Percentiles rank a stretch among this genome's conserved stretches.
These are phyloP conservation scores for Dromius quadrimaculatus DNA, from an alignment of 2,888 invertebrate species.

Conservation along the genomic window DNA sequence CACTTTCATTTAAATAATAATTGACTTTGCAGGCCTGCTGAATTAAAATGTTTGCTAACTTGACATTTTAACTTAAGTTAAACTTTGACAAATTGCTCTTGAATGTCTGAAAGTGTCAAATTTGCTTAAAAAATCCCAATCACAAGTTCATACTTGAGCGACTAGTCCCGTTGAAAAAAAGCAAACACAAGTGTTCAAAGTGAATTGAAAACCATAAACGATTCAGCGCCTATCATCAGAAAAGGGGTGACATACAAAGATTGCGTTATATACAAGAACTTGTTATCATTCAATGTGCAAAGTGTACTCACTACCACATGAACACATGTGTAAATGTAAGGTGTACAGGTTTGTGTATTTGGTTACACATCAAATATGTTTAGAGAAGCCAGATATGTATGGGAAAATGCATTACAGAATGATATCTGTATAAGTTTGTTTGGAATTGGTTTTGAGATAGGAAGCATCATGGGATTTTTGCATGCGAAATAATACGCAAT, in stretches of 20 bases:
- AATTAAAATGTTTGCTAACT: no score
- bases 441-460: no score
- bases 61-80: no score
- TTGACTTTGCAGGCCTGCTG: no score
- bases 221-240: slow-evolving; percentile 2
- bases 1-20: no score
- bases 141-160: background rate
- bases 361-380: background rate
- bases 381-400: background rate
- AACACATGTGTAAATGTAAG: background rate
- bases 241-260: slow-evolving; percentile 26
- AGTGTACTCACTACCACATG: slow-evolving; percentile 35
- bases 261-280: slow-evolving; percentile 37
- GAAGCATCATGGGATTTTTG: no score
- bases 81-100: no score
- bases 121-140: no score
- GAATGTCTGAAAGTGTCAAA: no score
- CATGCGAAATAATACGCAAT: no score
- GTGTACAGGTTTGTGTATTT: slow-evolving; percentile 8
- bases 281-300: slow-evolving; percentile 41
- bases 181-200: slow-evolving; percentile 48
- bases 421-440: no score
- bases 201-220: slow-evolving; percentile 9
- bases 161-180: slow-evolving; percentile 37
- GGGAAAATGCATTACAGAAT: slow-evolving; percentile 5